A percentile compares a stretch with the other conserved stretches of the same genome.
Conservation (phyloP, 2,888 invertebrate genomes). For the Conistra vaccinii region DNA sequence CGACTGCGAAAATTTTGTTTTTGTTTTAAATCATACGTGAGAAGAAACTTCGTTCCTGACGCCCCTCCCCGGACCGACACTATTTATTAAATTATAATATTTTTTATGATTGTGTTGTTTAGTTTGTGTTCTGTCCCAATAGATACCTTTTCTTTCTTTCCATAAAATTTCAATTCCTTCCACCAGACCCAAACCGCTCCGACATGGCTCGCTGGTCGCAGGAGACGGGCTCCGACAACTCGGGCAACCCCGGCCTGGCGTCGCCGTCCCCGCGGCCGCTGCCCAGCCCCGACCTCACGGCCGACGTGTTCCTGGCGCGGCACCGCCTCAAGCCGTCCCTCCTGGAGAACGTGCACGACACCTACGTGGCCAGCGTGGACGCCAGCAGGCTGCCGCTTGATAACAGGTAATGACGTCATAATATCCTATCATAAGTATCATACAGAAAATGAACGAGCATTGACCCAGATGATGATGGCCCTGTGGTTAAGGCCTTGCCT, state of each 20-base stretch:
- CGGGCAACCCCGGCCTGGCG: conserved; percentile 84
- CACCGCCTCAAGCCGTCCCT: conserved; percentile 91
- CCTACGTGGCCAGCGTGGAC: conserved; percentile 88
- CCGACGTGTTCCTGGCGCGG: conserved; percentile 90
- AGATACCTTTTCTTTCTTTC: too few relatives aligned
- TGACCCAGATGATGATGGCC: too few relatives aligned
- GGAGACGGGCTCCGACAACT: conserved; percentile 94
- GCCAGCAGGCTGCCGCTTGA: conserved; percentile 84
- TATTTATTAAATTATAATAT: too few relatives aligned
- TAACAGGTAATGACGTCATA: conserved; percentile 76
- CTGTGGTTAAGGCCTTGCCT: too few relatives aligned
- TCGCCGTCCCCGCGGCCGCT: conserved; percentile 92
- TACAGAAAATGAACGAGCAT: not conserved
- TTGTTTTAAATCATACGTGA: too few relatives aligned
- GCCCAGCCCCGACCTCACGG: conserved; percentile 95
- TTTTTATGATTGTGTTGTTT: too few relatives aligned
- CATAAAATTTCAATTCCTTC: not conserved
- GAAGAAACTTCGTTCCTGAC: too few relatives aligned
- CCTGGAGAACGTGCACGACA: conserved; percentile 91
- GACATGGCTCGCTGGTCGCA: conserved; percentile 93
- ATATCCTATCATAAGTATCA: not conserved
- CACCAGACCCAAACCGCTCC: conserved; percentile 76
- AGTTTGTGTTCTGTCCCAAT: too few relatives aligned
- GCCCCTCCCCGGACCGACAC: too few relatives aligned
- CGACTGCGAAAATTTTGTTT: too few relatives aligned